These are phyloP conservation scores for Shargacucullia verbasci DNA, from an alignment of 2,888 invertebrate genomes.

Conservation along the genomic window DNA sequence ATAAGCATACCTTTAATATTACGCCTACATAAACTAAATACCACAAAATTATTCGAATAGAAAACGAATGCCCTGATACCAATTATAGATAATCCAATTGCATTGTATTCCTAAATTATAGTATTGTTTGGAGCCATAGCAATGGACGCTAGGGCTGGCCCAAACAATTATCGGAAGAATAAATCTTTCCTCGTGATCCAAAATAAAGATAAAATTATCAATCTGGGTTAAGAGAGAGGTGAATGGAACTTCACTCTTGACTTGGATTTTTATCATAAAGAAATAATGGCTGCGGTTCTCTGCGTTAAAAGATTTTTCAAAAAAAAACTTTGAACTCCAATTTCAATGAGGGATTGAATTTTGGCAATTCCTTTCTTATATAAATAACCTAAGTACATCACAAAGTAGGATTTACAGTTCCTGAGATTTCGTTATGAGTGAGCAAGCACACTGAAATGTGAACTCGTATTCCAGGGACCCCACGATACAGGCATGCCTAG, in stretches of 20 bases:
- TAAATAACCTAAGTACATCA: too few species aligned
- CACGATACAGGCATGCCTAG: too few species aligned
- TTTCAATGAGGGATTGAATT: too few species aligned
- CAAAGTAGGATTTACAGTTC: too few species aligned
- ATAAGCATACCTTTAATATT: background rate
- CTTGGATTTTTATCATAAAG: background rate
- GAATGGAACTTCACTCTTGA: constrained; percentile 12
- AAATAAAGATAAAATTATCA: constrained; percentile 27
- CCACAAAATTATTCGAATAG: constrained; percentile 38
- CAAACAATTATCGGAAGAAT: constrained; percentile 38
- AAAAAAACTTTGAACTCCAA: too few species aligned
- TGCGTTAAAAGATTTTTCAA: too few species aligned
- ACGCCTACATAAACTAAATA: constrained; percentile 19
- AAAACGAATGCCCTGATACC: constrained; percentile 41
- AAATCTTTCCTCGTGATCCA: constrained; percentile 36
- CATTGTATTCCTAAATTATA: constrained; percentile 50
- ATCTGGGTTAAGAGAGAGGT: constrained; percentile 28
- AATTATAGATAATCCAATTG: constrained; percentile 42
- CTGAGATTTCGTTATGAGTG: too few species aligned
- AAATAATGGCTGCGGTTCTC: too few species aligned
- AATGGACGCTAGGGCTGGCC: constrained; percentile 18
- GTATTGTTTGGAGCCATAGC: constrained; percentile 46
- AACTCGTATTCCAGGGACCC: too few species aligned
- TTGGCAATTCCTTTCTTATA: too few species aligned
- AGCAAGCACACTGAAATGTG: too few species aligned